Evolutionary conservation across 2,888 invertebrate species (phyloP).

Genomic region (Acleris holmiana): DNA sequence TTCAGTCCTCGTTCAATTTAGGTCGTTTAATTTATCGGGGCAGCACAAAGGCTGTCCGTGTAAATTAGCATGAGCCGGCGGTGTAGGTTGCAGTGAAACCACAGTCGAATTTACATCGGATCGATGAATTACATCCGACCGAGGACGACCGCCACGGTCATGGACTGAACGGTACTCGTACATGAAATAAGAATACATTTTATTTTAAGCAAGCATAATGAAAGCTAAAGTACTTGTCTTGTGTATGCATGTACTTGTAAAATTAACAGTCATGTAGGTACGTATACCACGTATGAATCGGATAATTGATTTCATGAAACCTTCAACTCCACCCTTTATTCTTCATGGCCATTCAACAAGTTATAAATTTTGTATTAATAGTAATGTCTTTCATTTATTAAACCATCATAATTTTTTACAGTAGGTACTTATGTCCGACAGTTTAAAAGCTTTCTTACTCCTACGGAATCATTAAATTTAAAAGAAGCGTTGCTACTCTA

Average conservation of each 20-base stretch:
- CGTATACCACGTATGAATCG: no score
- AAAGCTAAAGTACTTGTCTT: not conserved
- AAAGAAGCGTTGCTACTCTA: slow-evolving; percentile 10
- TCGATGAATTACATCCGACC: slow-evolving; percentile 39
- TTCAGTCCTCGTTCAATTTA: slow-evolving; percentile 1
- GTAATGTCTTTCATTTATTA: no score
- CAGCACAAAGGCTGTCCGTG: slow-evolving; percentile 23
- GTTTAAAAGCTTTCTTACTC: not conserved
- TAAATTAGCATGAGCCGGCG: slow-evolving; percentile 3
- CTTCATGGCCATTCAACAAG: no score
- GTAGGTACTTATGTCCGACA: no score
- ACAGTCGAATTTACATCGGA: slow-evolving; percentile 27
- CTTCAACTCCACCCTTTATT: no score
- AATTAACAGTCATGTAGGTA: no score
- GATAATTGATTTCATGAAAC: no score
- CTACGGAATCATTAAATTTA: slow-evolving; percentile 3
- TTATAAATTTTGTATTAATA: no score
- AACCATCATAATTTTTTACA: not conserved
- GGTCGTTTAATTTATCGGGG: slow-evolving; percentile 1
- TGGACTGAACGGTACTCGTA: slow-evolving; percentile 12
- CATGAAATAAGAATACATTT: slow-evolving; percentile 14
- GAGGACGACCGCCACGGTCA: slow-evolving; percentile 42
- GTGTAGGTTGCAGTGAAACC: slow-evolving; percentile 19
- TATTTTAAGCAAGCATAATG: not conserved
- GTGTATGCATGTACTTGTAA: no score